Evolutionary conservation across 2,888 invertebrate species (phyloP), one percentile per base, ranked within the genome.

Genomic region (Apotomis capreana): DNA sequence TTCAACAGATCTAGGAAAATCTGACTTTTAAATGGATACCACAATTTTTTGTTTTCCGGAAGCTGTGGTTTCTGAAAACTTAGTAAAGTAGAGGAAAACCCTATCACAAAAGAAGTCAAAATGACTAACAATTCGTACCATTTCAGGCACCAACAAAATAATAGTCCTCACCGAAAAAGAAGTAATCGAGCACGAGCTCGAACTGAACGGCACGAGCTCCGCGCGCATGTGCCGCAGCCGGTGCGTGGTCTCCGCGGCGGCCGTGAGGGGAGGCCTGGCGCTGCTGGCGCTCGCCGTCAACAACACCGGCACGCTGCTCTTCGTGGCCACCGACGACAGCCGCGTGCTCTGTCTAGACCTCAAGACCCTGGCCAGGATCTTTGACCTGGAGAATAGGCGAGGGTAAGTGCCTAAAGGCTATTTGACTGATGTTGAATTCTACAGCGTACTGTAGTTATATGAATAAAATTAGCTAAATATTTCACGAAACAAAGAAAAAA

Each of bases 281-380:
- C 93, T 93, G 73, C 72, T 88, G 15, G 83, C 89, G 6, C 85
- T 89, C 55, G 88, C 88, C 0, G 89, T 92, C 6, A 93, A 92
- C 74, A 89, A 89, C 74, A 85, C 87, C 12, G 92, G 92, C 0
- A 84, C 89, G 0, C 78, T 91, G 10, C 76, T 93, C 69, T 94
- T 93, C 63, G 86, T 92, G 1, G 87, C 92, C 0, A 94, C 94
- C 0, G 86, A 92, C 68, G 93, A 93, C 59, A 89, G 90, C 58
- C 78, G 92, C 4, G 84, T 93, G 0, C 84, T 92, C 0, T 89
- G 91, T 60, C 80, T 92, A 2, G 90, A 92, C 79, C 77, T 94
- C 75, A 89, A 89, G 74, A 92, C 84, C n/a, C 82, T 87, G 61
- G 76, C 83, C 0, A 79, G 86, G 52, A 81, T 87, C 2, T 90